phyloP scores from a whole-genome alignment of 2,888 invertebrate species.

The Hartigia nigra region DNA sequence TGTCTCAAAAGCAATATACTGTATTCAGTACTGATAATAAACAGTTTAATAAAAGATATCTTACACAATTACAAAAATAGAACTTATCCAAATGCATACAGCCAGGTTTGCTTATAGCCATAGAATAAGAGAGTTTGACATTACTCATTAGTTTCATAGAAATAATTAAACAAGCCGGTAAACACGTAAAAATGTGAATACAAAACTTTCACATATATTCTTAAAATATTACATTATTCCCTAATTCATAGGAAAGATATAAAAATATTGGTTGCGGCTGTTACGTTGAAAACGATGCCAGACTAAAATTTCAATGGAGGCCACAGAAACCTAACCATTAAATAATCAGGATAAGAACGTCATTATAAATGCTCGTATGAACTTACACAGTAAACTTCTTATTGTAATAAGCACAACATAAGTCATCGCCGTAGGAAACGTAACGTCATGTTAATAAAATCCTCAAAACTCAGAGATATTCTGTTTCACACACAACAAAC shows the following conservation, averaged over 20 bases:
- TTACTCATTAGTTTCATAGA: not conserved
- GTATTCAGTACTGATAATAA: not conserved
- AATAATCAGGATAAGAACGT: constrained; percentile 28
- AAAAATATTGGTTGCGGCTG: not conserved
- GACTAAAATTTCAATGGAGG: constrained; percentile 49
- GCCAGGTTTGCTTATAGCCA: not conserved
- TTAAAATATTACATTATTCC: not conserved
- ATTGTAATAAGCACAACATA: constrained; percentile 22
- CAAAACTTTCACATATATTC: not conserved
- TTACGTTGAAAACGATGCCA: constrained; percentile 29
- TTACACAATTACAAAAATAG: not conserved
- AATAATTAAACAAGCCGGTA: not conserved
- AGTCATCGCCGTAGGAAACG: constrained; percentile 29
- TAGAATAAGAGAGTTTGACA: not conserved
- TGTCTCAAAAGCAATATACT: not conserved
- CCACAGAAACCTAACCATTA: constrained; percentile 53
- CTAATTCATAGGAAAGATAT: not conserved
- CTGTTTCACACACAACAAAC: constrained; percentile 26
- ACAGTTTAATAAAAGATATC: not conserved
- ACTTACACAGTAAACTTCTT: constrained; percentile 34
- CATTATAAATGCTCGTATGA: constrained; percentile 13
- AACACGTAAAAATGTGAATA: not conserved
- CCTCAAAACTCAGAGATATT: constrained; percentile 5
- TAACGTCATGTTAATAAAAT: constrained; percentile 32
- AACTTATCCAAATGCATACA: not conserved